A percentile compares a stretch with the other conserved stretches of the same genome.
Conservation (phyloP, 2,797 vertebrate species). For the Pantherophis vulpinus region DNA sequence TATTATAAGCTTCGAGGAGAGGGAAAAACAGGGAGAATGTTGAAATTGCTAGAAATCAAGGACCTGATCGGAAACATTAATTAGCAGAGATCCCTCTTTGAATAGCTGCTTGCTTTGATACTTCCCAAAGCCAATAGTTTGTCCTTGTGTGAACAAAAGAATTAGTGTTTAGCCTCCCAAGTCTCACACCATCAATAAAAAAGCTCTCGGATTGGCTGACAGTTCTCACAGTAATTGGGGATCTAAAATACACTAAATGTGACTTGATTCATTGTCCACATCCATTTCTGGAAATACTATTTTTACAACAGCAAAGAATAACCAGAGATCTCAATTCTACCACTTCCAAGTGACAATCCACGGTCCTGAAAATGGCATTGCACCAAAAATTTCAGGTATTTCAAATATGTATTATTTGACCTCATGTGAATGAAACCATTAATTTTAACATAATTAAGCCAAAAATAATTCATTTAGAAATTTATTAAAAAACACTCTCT, state of each 20-base stretch:
- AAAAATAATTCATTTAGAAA: slow-evolving; percentile 13
- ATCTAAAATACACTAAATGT: not conserved
- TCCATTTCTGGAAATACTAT: not conserved
- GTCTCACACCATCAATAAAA: not conserved
- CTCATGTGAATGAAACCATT: not conserved
- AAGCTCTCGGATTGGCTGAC: not conserved
- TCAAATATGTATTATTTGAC: not conserved
- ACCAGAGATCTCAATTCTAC: not conserved
- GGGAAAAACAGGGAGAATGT: not conserved
- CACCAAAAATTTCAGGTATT: slow-evolving; percentile 3
- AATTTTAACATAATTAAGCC: not conserved
- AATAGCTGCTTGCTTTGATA: not conserved
- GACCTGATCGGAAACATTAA: slow-evolving; percentile 3
- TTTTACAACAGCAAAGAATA: not conserved
- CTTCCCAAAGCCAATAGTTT: not conserved
- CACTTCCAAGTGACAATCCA: not conserved
- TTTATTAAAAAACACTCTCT: not conserved
- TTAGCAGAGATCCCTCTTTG: not conserved
- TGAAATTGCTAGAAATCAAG: not conserved
- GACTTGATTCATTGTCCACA: not conserved
- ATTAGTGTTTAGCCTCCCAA: not conserved
- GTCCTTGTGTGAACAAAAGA: not conserved
- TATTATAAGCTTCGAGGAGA: not conserved
- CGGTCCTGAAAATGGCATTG: not conserved
- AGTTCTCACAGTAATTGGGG: not conserved